A percentile compares a stretch with the other conserved stretches of the same genome.
Conservation (phyloP, 2,113 vertebrate species). For the Channa argus region DNA sequence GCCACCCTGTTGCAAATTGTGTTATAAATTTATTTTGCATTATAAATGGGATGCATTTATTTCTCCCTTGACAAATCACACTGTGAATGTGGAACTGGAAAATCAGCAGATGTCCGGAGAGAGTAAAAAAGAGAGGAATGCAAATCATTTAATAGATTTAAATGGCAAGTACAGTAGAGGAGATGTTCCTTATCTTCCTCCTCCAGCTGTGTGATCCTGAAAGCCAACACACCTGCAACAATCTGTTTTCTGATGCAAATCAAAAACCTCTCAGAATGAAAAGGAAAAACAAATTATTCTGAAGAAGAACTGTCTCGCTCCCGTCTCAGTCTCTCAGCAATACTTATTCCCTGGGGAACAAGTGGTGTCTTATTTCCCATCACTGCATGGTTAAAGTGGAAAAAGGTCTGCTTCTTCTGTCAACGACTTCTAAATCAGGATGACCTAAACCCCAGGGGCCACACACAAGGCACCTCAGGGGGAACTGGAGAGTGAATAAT, state of each 20-base stretch:
- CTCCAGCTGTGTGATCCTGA: constrained; percentile 57
- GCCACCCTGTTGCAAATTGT: constrained; percentile 72
- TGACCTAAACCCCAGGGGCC: constrained; percentile 60
- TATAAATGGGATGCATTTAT: constrained; percentile 57
- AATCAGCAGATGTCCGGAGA: constrained; percentile 54
- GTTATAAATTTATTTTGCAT: constrained; percentile 55
- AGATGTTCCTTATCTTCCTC: constrained; percentile 29
- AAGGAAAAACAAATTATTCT: constrained; percentile 38
- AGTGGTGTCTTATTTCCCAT: constrained; percentile 63
- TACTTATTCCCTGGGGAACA: constrained; percentile 55
- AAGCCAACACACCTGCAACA: constrained; percentile 63
- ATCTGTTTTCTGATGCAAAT: constrained; percentile 47
- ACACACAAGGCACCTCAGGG: constrained; percentile 50
- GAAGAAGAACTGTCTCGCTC: constrained; percentile 38
- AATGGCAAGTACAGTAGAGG: constrained; percentile 57
- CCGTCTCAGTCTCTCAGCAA: constrained; percentile 14
- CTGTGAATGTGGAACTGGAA: constrained; percentile 53
- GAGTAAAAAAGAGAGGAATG: constrained; percentile 20
- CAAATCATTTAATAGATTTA: constrained; percentile 23
- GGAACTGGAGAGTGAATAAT: constrained; percentile 84
- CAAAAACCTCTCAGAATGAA: constrained; percentile 32
- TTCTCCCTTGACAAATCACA: constrained; percentile 58
- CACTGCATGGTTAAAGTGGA: constrained; percentile 51
- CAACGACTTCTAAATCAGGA: constrained; percentile 68
- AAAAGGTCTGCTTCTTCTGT: constrained; percentile 53